Percentiles rank a stretch among this genome's conserved stretches.
phyloP scores from a whole-genome alignment of 2,797 vertebrate species.

The Dipus sagitta region DNA sequence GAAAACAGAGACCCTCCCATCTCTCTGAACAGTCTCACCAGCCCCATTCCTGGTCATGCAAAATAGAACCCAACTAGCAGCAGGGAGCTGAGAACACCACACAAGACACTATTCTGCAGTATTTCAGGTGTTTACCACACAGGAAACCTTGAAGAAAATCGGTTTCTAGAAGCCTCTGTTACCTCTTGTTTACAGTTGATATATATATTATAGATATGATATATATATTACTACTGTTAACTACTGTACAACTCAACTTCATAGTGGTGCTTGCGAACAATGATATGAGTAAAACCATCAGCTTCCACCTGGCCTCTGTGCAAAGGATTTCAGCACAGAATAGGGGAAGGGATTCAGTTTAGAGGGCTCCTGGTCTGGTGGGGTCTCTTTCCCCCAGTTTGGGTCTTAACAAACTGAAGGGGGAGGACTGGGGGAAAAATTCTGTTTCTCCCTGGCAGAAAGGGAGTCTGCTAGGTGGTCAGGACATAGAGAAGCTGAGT shows the following conservation, averaged over 20 bases:
- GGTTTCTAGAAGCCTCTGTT: conserved; percentile 93
- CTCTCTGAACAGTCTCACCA: conserved; percentile 90
- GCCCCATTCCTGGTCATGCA: conserved; percentile 87
- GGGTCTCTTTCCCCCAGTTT: background rate
- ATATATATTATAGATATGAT: conserved; percentile 68
- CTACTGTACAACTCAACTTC: conserved; percentile 98
- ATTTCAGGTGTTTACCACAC: conserved; percentile 94
- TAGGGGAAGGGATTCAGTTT: conserved; percentile 63
- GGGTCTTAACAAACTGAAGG: conserved; percentile 15
- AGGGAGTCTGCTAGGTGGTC: conserved; percentile 26
- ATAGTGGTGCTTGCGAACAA: conserved; percentile 96
- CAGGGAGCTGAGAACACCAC: conserved; percentile 84
- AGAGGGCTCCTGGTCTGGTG: background rate
- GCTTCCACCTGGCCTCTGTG: conserved; percentile 93
- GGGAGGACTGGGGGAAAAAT: background rate
- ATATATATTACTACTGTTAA: conserved; percentile 94
- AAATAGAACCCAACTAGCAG: conserved; percentile 83
- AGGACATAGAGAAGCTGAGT: conserved; percentile 72
- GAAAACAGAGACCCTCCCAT: conserved; percentile 85
- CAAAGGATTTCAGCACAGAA: conserved; percentile 85
- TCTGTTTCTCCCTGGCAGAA: conserved; percentile 69
- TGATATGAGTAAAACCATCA: conserved; percentile 93
- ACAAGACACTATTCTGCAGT: conserved; percentile 91
- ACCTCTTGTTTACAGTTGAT: conserved; percentile 99
- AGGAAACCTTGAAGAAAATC: conserved; percentile 93